Percentiles rank a stretch among this genome's conserved stretches.
phyloP scores from a whole-genome alignment of 1,140 invertebrate genomes.

The Drosophila gunungcola region DNA sequence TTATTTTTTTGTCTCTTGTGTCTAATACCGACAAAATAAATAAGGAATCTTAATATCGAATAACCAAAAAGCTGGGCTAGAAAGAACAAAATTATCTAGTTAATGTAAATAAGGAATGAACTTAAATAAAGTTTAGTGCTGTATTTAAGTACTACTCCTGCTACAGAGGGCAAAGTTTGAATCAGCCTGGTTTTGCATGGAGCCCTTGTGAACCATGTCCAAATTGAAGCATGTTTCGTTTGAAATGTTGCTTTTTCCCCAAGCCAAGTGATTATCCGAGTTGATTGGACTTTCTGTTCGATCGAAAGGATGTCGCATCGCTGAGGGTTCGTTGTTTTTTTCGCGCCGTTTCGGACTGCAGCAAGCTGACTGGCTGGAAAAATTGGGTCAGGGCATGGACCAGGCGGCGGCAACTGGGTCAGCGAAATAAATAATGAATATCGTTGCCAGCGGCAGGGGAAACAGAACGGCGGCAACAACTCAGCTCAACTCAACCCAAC shows the following conservation, averaged over 20 bases:
- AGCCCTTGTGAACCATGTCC: no score
- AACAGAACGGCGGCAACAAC: slow-evolving; percentile 23
- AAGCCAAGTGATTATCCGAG: neutral
- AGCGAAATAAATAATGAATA: slow-evolving; percentile 77
- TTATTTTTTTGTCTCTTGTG: no score
- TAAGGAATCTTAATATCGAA: no score
- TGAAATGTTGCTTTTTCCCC: neutral
- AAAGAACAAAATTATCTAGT: no score
- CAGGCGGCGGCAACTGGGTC: slow-evolving; percentile 64
- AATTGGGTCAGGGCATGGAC: slow-evolving; percentile 63
- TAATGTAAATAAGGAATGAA: no score
- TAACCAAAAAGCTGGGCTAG: no score
- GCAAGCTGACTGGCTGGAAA: neutral
- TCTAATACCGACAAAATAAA: no score
- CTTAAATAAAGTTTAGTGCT: no score
- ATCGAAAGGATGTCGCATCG: neutral
- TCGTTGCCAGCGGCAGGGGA: slow-evolving; percentile 54
- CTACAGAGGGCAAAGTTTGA: no score
- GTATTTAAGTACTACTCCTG: no score
- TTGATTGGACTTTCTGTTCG: neutral
- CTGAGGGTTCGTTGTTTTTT: neutral
- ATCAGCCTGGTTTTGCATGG: no score
- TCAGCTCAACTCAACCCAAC: slow-evolving; percentile 26
- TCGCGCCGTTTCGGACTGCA: neutral
- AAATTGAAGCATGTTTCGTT: no score